Evolutionary conservation across 2,113 vertebrate species (phyloP).

Genomic region (Siniperca chuatsi): DNA sequence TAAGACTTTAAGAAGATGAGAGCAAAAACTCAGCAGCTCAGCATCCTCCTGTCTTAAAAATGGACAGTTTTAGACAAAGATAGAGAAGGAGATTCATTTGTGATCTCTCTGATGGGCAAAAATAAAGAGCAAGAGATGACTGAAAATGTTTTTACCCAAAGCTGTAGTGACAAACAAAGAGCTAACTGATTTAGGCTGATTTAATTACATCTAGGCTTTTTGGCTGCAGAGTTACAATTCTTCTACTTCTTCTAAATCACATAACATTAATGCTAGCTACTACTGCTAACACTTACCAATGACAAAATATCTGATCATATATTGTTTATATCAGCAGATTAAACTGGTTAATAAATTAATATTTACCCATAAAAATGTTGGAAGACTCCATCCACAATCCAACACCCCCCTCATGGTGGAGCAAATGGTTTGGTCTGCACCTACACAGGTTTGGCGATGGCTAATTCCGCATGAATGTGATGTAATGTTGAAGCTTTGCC

Average conservation of each 20-base stretch:
- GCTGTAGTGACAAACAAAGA: too few species aligned
- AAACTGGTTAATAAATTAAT: neutral
- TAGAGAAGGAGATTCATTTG: neutral
- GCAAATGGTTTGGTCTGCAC: slow-evolving; percentile 2
- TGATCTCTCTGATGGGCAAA: neutral
- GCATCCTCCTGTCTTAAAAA: neutral
- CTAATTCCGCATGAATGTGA: neutral
- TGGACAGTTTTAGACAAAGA: neutral
- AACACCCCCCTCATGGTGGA: neutral
- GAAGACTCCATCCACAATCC: neutral
- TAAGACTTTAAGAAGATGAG: neutral
- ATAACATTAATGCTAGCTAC: too few species aligned
- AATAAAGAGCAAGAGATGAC: neutral
- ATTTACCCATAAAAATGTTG: neutral
- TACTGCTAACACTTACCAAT: too few species aligned
- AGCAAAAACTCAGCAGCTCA: neutral
- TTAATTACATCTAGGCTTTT: neutral
- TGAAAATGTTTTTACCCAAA: too few species aligned
- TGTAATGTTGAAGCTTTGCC: neutral
- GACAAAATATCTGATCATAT: too few species aligned
- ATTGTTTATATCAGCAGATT: too few species aligned
- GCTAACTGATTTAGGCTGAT: too few species aligned
- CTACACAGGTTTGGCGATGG: neutral
- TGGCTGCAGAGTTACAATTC: too few species aligned
- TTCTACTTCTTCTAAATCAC: too few species aligned